phyloP scores from a whole-genome alignment of 1,140 invertebrate genomes.

The Pissodes strobi region DNA sequence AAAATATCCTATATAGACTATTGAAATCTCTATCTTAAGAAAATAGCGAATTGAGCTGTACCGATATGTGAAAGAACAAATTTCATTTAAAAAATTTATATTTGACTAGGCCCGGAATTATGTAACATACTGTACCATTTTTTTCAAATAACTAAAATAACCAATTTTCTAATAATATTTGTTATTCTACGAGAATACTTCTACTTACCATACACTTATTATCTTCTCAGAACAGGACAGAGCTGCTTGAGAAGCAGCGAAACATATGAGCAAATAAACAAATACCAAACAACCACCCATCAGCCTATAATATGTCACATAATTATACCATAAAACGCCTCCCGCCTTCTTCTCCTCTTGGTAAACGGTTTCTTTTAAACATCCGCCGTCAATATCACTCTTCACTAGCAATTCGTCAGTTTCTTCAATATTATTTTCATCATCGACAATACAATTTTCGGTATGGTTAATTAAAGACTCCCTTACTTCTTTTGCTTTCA shows the following conservation, averaged over 20 bases:
- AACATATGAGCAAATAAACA: constrained; percentile 15
- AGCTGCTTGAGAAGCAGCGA: constrained; percentile 16
- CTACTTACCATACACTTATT: constrained; percentile 31
- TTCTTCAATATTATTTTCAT: constrained; percentile 1
- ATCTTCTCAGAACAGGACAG: constrained; percentile 28
- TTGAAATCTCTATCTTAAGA: too few relatives aligned
- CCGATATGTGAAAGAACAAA: too few relatives aligned
- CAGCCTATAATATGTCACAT: constrained; percentile 25
- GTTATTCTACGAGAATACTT: too few relatives aligned
- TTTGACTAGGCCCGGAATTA: too few relatives aligned
- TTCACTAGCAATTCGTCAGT: neutral
- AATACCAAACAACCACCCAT: constrained; percentile 27
- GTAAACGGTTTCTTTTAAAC: constrained; percentile 1
- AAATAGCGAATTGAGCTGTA: too few relatives aligned
- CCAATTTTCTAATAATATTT: too few relatives aligned
- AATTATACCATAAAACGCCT: constrained; percentile 19
- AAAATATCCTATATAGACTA: too few relatives aligned
- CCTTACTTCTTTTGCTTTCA: neutral
- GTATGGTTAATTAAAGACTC: neutral
- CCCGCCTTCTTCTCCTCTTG: constrained; percentile 25
- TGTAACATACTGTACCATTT: too few relatives aligned
- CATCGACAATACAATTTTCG: neutral
- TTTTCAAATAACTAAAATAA: too few relatives aligned
- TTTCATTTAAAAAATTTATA: too few relatives aligned
- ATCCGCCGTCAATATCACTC: neutral